phyloP scores from a whole-genome alignment of 2,888 invertebrate species.

The Glaucopsyche alexis region DNA sequence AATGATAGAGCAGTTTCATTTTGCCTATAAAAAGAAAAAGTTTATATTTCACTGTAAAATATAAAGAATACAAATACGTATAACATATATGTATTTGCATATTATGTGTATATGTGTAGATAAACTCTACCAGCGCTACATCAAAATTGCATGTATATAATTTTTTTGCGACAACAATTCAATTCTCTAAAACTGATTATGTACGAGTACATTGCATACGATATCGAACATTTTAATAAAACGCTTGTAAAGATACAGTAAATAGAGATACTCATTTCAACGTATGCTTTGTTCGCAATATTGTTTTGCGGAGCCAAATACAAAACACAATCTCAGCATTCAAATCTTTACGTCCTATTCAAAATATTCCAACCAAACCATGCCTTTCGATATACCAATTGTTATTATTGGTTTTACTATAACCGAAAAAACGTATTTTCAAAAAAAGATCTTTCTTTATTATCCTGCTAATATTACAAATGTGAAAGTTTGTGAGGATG shows the following conservation, averaged over 20 bases:
- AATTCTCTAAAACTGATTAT: no score
- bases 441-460: not conserved
- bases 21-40: no score
- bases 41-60: no score
- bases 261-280: constrained; percentile 51
- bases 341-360: constrained; percentile 49
- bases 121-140: no score
- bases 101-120: no score
- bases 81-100: no score
- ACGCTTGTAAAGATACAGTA: not conserved
- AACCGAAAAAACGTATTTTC: constrained; percentile 30
- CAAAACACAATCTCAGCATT: constrained; percentile 54
- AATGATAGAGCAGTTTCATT: no score
- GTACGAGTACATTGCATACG: not conserved
- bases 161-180: no score
- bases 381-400: constrained; percentile 58
- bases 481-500: no score
- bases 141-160: no score
- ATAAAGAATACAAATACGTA: no score
- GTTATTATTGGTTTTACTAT: constrained; percentile 67
- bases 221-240: constrained; percentile 11
- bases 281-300: constrained; percentile 67
- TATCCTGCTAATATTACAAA: no score
- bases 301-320: constrained; percentile 57
- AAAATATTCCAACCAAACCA: constrained; percentile 60